Evolutionary conservation across 2,888 invertebrate species (phyloP).

Genomic region (Oscheius sp.): DNA sequence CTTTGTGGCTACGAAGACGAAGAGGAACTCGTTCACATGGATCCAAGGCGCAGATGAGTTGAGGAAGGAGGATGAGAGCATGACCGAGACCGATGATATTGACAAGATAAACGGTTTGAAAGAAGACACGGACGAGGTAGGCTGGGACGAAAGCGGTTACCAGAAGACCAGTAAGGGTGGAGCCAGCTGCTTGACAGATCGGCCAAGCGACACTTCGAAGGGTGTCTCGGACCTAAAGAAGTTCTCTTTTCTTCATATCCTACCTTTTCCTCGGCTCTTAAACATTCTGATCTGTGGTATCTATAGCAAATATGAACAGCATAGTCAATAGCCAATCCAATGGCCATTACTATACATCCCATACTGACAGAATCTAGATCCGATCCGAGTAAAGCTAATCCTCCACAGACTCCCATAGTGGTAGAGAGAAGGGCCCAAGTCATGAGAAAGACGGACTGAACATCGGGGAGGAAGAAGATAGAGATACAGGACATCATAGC

Average conservation of each 20-base stretch:
- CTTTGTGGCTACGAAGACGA: conserved; percentile 38
- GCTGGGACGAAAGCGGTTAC: conserved; percentile 64
- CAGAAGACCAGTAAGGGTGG: conserved; percentile 64
- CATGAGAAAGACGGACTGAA: conserved; percentile 69
- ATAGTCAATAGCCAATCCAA: conserved; percentile 69
- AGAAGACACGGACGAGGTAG: conserved; percentile 69
- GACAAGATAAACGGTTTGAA: conserved; percentile 69
- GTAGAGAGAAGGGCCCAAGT: conserved; percentile 69
- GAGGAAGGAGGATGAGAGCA: conserved; percentile 67
- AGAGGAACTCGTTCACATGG: conserved; percentile 66
- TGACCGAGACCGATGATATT: conserved; percentile 65
- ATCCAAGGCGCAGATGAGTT: conserved; percentile 67
- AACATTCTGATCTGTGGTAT: conserved; percentile 64
- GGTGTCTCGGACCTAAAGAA: conserved; percentile 62
- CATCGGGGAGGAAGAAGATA: conserved; percentile 68
- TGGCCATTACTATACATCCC: conserved; percentile 69
- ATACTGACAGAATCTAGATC: conserved; percentile 69
- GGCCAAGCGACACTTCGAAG: conserved; percentile 68
- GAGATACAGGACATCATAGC: conserved; percentile 68
- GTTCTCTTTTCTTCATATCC: background rate
- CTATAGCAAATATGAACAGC: conserved; percentile 69
- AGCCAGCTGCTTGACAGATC: conserved; percentile 66
- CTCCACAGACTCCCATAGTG: conserved; percentile 69
- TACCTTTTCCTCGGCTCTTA: conserved; percentile 58
- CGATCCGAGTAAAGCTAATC: conserved; percentile 65